A percentile compares a stretch with the other conserved stretches of the same genome.
phyloP scores from a whole-genome alignment of 2,113 vertebrate species.

The Excalfactoria chinensis region DNA sequence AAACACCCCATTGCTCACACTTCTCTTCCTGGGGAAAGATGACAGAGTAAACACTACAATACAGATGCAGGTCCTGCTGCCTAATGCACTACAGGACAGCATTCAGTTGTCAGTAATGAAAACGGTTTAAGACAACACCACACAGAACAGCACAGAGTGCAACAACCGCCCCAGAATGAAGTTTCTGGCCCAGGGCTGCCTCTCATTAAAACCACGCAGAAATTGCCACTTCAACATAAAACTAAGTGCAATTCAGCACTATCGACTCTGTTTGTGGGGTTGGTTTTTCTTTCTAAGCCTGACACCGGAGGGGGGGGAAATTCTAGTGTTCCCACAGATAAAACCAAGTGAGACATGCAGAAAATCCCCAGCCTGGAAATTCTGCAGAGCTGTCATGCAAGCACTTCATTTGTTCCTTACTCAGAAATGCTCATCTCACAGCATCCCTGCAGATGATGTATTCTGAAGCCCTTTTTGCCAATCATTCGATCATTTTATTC shows the following conservation, averaged over 20 bases:
- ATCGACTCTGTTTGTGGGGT: not conserved
- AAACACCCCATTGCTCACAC: slow-evolving; percentile 48
- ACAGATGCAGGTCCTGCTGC: not conserved
- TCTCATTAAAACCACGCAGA: slow-evolving; percentile 60
- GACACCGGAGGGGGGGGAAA: slow-evolving; percentile 30
- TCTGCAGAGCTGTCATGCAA: not conserved
- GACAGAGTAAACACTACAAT: slow-evolving; percentile 42
- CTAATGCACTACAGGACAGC: not conserved
- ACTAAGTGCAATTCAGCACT: slow-evolving; percentile 51
- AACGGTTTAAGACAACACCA: not conserved
- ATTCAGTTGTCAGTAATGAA: not conserved
- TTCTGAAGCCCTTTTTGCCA: slow-evolving; percentile 41
- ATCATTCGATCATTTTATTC: slow-evolving; percentile 68
- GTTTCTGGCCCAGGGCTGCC: slow-evolving; percentile 38
- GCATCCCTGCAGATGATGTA: not conserved
- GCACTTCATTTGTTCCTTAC: not conserved
- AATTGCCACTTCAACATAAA: slow-evolving; percentile 50
- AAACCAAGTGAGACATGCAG: not conserved
- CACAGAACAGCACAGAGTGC: not conserved
- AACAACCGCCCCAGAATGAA: slow-evolving; percentile 12
- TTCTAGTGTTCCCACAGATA: not conserved
- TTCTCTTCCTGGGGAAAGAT: slow-evolving; percentile 36
- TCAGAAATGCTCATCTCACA: not conserved
- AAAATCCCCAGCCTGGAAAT: not conserved
- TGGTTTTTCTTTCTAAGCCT: not conserved